Evolutionary conservation across 2,888 invertebrate species (phyloP), one percentile per base, ranked within the genome.

Genomic region (Sinohyriopsis cumingii): DNA sequence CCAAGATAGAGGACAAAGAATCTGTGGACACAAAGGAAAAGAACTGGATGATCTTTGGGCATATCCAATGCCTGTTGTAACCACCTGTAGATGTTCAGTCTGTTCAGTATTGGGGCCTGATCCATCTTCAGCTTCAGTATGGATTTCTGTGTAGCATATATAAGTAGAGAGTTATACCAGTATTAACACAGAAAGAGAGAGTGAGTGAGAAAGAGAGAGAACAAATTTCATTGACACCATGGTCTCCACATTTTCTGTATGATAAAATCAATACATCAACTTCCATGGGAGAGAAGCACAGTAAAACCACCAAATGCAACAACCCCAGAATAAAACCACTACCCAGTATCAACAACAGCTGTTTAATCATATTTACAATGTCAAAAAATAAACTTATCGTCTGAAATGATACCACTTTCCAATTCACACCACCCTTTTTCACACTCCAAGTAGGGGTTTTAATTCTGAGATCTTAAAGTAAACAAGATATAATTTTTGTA

Each of bases 1-100:
- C 93, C 92, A 68, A 95, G 91, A 86, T 93, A 95, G 1, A 95
- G 90, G 18, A 91, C 90, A 84, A 95, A 95, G 87, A 95, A 95
- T 83, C 94, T 93, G 87, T 95, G 95, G 93, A 94, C 94, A 3
- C 95, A 87, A 19, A 95, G 90, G 0, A 94, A 93, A 56, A 94
- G 90, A 45, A 94, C 89, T 0, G 94, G 93, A 90, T 95, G 94
- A 75, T 92, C 92, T 59, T 93, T 83, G 3, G 93, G 92, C 69
- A 94, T 93, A 79, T 93, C 94, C 55, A 94, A 86, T 45, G 94
- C 93, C 85, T 94, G 93, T 81, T 94, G 94, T 0, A 94, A 94
- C 93, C 94, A 95, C 71, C 95, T 93, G 85, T 94, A 95, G 68
- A 95, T 86, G 61, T 84, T 84, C 67, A 90, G 81, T 53, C 86